Base-by-base conservation (phyloP, 2,797 vertebrate genomes). In the Steatocranus sp. region DNA sequence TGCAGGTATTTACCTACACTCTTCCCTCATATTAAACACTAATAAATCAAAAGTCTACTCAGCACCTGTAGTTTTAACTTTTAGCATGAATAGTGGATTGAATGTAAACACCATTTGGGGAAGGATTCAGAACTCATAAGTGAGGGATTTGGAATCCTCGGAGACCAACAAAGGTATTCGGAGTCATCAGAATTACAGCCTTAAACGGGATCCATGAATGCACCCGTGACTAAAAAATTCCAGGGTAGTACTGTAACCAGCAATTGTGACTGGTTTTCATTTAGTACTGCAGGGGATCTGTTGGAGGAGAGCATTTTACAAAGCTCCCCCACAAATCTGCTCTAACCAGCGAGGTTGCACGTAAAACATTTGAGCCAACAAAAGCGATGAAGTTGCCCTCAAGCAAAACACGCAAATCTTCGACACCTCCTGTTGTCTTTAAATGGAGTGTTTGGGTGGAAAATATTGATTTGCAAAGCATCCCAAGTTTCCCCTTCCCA, bases 161-260 rank as follows among this genome's bases (percentile, higher is more conserved):
- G 76, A 89, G 75, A 80, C n/a, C 70, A 79, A 2, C 17, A 54
- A 83, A 85, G 70, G 66, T 78, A 70, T 74, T 88, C 50, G 51
- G 48, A 85, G 54, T 88, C 36, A 82, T 88, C 63, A 78, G 43
- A 87, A 66, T 85, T 81, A 34, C 43, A 85, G 70, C 77, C 27
- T 74, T 49, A 84, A 79, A 84, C 70, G 80, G 79, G 34, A 75
- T 86, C 82, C 61, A 8, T 84, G 80, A 77, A 81, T 76, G 75
- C 34, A 87, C 38, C 86, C 88, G 75, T 91, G 89, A 92, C 84
- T 90, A 82, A 90, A 90, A 87, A 90, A 89, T 90, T 91, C 89
- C 89, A 78, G 78, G 11, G 38, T 63, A 51, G 81, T 32, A 80
- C 79, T 25, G 79, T 90, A 91, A 91, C 25, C 1, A 81, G 36